These are phyloP conservation scores for Ennomos erosarius DNA, from an alignment of 2,888 invertebrate genomes.

Conservation along the genomic window DNA sequence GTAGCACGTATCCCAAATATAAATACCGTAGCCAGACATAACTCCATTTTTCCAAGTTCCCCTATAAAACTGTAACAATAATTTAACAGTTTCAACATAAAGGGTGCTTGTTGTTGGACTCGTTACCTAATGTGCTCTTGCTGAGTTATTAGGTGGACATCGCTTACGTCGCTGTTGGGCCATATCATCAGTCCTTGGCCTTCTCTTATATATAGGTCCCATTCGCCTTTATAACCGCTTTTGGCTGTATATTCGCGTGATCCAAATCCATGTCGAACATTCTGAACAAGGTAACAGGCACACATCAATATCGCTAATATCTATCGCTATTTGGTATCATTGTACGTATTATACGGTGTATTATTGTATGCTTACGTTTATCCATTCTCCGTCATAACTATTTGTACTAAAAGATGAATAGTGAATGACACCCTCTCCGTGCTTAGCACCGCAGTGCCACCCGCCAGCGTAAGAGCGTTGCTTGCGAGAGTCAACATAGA, in stretches of 20 bases:
- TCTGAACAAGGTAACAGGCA: conserved; percentile 50
- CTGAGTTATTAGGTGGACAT: not conserved
- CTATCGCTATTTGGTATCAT: too few relatives aligned
- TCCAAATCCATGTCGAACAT: conserved; percentile 73
- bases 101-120: not conserved
- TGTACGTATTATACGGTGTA: not conserved
- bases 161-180: conserved; percentile 85
- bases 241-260: conserved; percentile 66
- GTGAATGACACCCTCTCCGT: conserved; percentile 69
- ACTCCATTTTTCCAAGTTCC: conserved; percentile 85
- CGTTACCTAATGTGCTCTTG: not conserved
- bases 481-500: conserved; percentile 71
- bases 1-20: conserved; percentile 83
- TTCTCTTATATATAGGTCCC: conserved; percentile 77
- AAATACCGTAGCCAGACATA: conserved; percentile 86
- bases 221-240: conserved; percentile 84
- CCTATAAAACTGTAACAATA: conserved; percentile 77
- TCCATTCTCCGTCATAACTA: conserved; percentile 75
- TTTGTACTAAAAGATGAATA: conserved; percentile 62
- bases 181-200: conserved; percentile 87
- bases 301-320: too few relatives aligned
- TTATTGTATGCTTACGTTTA: conserved; percentile 52
- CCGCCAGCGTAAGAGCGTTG: conserved; percentile 72
- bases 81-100: not conserved
- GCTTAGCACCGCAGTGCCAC: conserved; percentile 80